These are phyloP conservation scores for Phaethon lepturus DNA, from an alignment of 2,113 vertebrate species.

Conservation along the genomic window DNA sequence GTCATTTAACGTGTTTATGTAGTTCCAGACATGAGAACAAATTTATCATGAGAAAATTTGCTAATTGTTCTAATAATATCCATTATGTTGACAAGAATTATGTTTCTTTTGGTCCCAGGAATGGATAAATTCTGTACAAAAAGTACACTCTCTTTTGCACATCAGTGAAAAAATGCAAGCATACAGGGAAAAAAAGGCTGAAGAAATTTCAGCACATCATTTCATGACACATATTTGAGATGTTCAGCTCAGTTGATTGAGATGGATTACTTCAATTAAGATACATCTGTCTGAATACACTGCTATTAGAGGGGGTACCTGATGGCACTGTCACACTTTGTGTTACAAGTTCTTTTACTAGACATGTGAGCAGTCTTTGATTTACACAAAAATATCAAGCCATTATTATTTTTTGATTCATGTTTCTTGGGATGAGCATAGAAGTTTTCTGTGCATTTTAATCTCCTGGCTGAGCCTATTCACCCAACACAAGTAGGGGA, in stretches of 20 bases:
- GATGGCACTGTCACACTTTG: not conserved
- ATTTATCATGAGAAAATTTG: not conserved
- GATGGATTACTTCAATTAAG: constrained; percentile 31
- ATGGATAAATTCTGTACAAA: not conserved
- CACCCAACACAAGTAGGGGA: not conserved
- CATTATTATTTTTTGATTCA: not conserved
- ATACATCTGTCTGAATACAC: not conserved
- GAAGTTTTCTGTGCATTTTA: not conserved
- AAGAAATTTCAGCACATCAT: not conserved
- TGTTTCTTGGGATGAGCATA: not conserved
- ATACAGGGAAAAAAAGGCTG: not conserved
- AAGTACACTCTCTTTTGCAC: not conserved
- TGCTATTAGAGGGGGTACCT: not conserved
- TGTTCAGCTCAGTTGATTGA: not conserved
- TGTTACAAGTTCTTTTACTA: not conserved
- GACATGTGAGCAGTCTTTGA: not conserved
- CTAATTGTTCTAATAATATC: not conserved
- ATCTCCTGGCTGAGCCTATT: not conserved
- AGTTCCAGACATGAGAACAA: not conserved
- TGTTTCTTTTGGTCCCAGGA: not conserved
- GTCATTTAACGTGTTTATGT: not conserved
- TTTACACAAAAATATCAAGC: not conserved
- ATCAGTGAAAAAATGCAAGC: not conserved
- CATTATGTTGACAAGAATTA: not conserved
- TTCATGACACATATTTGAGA: not conserved